Percentiles rank a stretch among this genome's conserved stretches.
Evolutionary conservation across 2,888 invertebrate species (phyloP).

Genomic region (Rutpela maculata): DNA sequence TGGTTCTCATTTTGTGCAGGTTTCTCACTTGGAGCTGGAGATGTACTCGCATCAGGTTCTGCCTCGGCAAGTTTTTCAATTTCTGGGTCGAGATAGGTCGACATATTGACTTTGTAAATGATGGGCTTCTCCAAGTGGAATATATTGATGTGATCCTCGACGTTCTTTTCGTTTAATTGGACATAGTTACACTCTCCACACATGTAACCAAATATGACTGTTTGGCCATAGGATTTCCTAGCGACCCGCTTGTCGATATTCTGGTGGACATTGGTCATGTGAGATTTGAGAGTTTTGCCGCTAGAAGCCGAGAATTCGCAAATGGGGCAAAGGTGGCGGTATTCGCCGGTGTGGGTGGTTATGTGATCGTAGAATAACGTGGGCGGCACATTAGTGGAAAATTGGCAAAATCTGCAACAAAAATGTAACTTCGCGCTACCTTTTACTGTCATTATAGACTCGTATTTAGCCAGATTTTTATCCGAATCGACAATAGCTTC

Average conservation of each 20-base stretch:
- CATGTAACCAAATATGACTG: conserved; percentile 73
- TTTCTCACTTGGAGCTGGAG: not conserved
- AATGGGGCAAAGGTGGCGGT: conserved; percentile 79
- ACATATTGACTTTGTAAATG: conserved; percentile 69
- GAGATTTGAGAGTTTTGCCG: conserved; percentile 63
- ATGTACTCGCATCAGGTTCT: not conserved
- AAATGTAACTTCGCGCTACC: conserved; percentile 57
- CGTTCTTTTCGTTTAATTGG: conserved; percentile 79
- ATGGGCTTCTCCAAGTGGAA: conserved; percentile 76
- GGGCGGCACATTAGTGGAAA: conserved; percentile 52
- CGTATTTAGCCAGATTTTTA: conserved; percentile 60
- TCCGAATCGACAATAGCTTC: conserved; percentile 75
- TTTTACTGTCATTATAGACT: conserved; percentile 39
- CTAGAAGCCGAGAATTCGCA: conserved; percentile 73
- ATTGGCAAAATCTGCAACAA: conserved; percentile 70
- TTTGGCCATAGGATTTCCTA: conserved; percentile 46
- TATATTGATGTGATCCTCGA: conserved; percentile 79
- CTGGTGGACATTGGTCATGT: conserved; percentile 61
- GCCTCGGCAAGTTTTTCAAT: conserved; percentile 38
- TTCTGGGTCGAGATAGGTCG: conserved; percentile 55
- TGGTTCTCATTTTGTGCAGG: conserved; percentile 7
- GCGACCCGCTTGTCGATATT: conserved; percentile 51
- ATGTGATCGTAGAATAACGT: conserved; percentile 83
- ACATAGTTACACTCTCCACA: conserved; percentile 85
- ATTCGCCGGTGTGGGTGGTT: conserved; percentile 87